These are phyloP conservation scores for Pseudonaja textilis DNA, from an alignment of 2,113 vertebrate genomes.

Conservation along the genomic window DNA sequence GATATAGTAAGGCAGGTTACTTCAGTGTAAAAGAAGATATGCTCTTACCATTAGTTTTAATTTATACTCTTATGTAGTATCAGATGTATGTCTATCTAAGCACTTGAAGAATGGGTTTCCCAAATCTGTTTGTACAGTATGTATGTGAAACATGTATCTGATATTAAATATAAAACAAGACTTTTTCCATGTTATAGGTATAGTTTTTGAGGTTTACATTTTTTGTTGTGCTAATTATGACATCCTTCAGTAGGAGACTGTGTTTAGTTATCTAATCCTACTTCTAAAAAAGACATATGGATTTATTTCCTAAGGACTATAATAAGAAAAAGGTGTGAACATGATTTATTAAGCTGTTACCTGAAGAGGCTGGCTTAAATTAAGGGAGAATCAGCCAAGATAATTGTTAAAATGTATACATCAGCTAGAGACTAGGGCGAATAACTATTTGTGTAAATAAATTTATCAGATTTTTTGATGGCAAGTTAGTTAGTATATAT, in stretches of 20 bases:
- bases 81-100: neutral
- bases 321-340: rapidly evolving
- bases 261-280: neutral
- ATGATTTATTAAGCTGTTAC: neutral
- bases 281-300: neutral
- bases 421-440: conserved; percentile 33
- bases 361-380: conserved; percentile 12
- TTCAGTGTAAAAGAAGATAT: neutral
- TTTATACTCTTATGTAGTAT: neutral
- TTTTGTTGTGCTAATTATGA: neutral
- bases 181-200: neutral
- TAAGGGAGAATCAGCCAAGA: conserved; percentile 23
- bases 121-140: neutral
- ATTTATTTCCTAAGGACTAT: conserved; percentile 9
- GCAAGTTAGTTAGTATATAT: neutral
- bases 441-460: neutral
- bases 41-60: neutral
- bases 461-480: conserved; percentile 26
- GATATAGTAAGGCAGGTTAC: neutral
- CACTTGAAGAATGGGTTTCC: neutral
- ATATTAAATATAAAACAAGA: neutral
- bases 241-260: neutral
- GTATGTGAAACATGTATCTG: neutral
- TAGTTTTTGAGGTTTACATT: neutral
- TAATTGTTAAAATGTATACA: conserved; percentile 41